Conservation (phyloP, 2,113 vertebrate species). For the Aptenodytes forsteri region DNA sequence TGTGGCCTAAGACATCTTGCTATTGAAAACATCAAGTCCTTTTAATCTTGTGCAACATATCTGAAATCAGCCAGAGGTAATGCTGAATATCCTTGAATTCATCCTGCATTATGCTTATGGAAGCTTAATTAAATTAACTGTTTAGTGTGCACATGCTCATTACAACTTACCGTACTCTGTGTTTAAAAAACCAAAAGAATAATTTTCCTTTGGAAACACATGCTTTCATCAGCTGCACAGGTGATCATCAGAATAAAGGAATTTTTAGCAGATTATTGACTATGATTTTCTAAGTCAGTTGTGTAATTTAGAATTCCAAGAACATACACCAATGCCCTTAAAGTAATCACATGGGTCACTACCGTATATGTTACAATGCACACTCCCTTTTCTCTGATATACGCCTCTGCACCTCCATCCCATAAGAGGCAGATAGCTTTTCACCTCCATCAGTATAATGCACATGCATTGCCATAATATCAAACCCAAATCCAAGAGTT, state of each 20-base stretch:
- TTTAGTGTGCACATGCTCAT: not conserved
- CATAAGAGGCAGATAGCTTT: not conserved
- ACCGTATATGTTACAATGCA: not conserved
- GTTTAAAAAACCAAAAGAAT: not conserved
- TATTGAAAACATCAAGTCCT: not conserved
- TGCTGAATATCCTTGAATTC: not conserved
- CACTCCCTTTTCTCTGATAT: not conserved
- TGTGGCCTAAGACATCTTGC: not conserved
- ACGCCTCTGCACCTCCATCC: not conserved
- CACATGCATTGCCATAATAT: not conserved
- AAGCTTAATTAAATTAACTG: not conserved
- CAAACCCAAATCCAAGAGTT: not conserved
- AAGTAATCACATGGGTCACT: not conserved
- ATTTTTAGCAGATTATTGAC: not conserved
- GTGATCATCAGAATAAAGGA: not conserved
- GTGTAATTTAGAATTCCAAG: not conserved
- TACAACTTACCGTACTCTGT: not conserved
- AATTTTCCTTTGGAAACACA: not conserved
- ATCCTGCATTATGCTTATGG: not conserved
- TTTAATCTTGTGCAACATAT: not conserved
- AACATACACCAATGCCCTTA: not conserved
- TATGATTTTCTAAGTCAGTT: not conserved
- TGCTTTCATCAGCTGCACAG: not conserved
- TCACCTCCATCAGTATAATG: not conserved
- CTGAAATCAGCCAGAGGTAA: not conserved